Base-by-base conservation (phyloP, 2,113 vertebrate genomes). In the Tenebrosternarchus preto region DNA sequence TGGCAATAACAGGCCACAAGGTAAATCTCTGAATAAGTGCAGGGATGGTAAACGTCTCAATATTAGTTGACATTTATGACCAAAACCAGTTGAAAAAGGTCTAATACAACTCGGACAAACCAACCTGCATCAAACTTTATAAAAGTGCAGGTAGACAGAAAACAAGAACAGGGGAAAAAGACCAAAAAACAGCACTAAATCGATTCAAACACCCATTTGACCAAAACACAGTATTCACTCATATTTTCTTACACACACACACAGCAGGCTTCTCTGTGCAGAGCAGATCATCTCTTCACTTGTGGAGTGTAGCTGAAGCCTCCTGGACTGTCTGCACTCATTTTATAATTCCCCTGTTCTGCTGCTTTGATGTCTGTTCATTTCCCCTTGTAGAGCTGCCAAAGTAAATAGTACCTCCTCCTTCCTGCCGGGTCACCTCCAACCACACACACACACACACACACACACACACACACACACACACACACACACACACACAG, bases 281-380 rank as follows among this genome's bases (percentile, higher is more conserved):
- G n/a, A n/a, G n/a, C n/a, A n/a, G n/a, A n/a, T n/a, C n/a, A n/a
- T n/a, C n/a, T n/a, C n/a, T n/a, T n/a, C n/a, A n/a, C n/a, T n/a
- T n/a, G n/a, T n/a, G n/a, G n/a, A n/a, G n/a, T n/a, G n/a, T n/a
- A n/a, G n/a, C n/a, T n/a, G n/a, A n/a, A n/a, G n/a, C n/a, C n/a
- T 57, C 29, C 64, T 92, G 91, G 88, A 77, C 89, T 85, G 88
- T n/a, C n/a, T 70, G 88, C 61, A 83, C 89, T 90, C 56, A 17
- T 88, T 87, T 88, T 87, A 89, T 88, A 90, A 88, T 90, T 90
- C 89, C 89, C 84, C 88, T 86, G 83, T 84, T 83, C 84, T 78
- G 77, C 77, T 1, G 83, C 94, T 96, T 94, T 95, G 93, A 96
- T 94, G 92, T 92, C 90, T 84, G 91, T 91, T 93, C 89, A 86